phyloP scores from a whole-genome alignment of 2,888 invertebrate species.

The Gastracanthus pulcherrimus region DNA sequence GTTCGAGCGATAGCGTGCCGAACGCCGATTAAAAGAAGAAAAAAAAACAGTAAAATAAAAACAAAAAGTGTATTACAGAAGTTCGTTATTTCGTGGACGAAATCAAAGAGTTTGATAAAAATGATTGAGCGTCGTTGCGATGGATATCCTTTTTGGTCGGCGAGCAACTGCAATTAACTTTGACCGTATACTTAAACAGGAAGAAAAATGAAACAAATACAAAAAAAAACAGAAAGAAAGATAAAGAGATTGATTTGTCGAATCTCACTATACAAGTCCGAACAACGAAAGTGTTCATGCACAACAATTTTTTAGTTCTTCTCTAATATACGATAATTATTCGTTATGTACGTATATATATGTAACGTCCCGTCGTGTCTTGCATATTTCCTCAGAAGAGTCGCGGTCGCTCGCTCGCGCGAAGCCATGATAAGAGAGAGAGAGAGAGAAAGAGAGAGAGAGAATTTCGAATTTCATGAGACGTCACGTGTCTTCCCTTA shows the following conservation, averaged over 20 bases:
- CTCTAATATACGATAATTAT: constrained; percentile 20
- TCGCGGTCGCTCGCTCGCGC: constrained; percentile 32
- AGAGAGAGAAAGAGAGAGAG: constrained; percentile 20
- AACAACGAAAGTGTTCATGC: constrained; percentile 61
- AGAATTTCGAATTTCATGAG: constrained; percentile 57
- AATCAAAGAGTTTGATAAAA: constrained; percentile 46
- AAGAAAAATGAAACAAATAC: background rate
- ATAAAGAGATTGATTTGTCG: constrained; percentile 24
- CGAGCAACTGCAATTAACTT: constrained; percentile 19
- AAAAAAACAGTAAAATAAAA: background rate
- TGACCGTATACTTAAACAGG: background rate
- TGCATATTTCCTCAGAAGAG: constrained; percentile 53
- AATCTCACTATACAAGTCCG: constrained; percentile 53
- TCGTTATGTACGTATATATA: constrained; percentile 36
- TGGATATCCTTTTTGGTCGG: constrained; percentile 30
- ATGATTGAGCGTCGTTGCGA: background rate
- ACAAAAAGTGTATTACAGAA: constrained; percentile 38
- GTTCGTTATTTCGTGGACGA: constrained; percentile 52
- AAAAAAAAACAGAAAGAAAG: constrained; percentile 32
- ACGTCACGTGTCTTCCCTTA: constrained; percentile 60
- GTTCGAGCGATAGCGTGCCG: constrained; percentile 18
- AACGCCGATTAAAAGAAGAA: constrained; percentile 16
- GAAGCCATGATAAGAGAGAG: constrained; percentile 4
- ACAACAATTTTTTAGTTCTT: constrained; percentile 43
- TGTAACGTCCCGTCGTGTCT: constrained; percentile 56